Evolutionary conservation across 2,797 vertebrate species (phyloP), one percentile per base, ranked within the genome.

Genomic region (Oryzias sinensis): DNA sequence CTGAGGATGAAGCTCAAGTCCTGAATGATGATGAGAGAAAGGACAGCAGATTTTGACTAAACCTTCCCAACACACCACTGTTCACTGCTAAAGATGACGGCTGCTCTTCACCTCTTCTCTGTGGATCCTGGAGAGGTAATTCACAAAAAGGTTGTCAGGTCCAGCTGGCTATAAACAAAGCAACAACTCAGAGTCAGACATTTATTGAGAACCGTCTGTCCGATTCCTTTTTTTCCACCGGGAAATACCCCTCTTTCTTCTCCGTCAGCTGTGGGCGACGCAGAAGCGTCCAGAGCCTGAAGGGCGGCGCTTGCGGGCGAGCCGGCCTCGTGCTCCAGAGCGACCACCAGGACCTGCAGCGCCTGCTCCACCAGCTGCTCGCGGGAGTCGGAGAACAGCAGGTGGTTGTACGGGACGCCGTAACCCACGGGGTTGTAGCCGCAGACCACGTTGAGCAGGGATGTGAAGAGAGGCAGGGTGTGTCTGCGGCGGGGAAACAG

Each of bases 51-150:
- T 33, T n/a, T 24, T 37, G 33, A 37, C 9, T 1, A 52, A 59
- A 62, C 33, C 8, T 5, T 18, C 4, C 4, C 0, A 0, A 15
- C 2, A 8, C 4, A 0, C 0, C 17, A 11, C 5, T 29, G 1
- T 4, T 24, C 5, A 1, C 20, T 0, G 27, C 15, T 43, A 0
- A 29, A 29, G 0, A 6, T 1, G 3, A 37, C 0, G 6, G 0
- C 7, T 20, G 0, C 0, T 1, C 16, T 42, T 49, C 1, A 22
- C 96, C 95, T 98, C 97, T 60, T 99, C 97, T 40, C 97, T 88
- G 72, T 99, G 97, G 68, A 99, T 97, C 80, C 97, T 93, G 65
- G 96, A 99, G 63, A 99, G 91, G 82, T 98, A 99, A 88, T 98
- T 98, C 81, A 98, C 96, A 85, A 99, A 99, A 7, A 98, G 93